Evolutionary conservation across 2,888 invertebrate genomes (phyloP).

Genomic region (Pandemis corylana): DNA sequence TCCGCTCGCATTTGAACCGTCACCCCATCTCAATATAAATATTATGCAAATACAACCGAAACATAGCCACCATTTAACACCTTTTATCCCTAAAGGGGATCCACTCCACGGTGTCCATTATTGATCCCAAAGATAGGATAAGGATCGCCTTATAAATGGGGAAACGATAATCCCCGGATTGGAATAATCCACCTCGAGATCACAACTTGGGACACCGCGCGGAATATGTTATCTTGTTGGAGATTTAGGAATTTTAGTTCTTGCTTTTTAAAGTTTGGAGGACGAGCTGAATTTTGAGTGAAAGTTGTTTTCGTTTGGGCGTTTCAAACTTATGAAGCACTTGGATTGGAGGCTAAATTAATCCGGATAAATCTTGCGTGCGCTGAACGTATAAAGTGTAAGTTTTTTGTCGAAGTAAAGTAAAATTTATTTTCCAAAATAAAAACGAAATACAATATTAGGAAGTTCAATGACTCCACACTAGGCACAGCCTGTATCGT

Average conservation of each 20-base stretch:
- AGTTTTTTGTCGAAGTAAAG: too few species aligned
- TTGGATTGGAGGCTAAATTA: too few species aligned
- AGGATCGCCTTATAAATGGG: slow-evolving; percentile 41
- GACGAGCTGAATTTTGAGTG: slow-evolving; percentile 6
- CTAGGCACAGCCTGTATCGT: too few species aligned
- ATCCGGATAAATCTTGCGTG: too few species aligned
- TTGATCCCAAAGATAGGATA: slow-evolving; percentile 40
- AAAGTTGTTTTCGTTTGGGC: not conserved
- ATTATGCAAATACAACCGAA: slow-evolving; percentile 20
- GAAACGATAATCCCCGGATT: slow-evolving; percentile 39
- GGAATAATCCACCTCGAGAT: slow-evolving; percentile 38
- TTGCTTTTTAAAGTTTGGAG: slow-evolving; percentile 5
- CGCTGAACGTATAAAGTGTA: too few species aligned
- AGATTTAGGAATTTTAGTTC: slow-evolving; percentile 23
- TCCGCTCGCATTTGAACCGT: not conserved
- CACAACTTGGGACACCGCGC: slow-evolving; percentile 29
- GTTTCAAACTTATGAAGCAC: too few species aligned
- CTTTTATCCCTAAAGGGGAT: slow-evolving; percentile 30
- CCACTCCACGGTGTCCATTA: slow-evolving; percentile 26
- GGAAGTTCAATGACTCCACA: too few species aligned
- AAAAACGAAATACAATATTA: too few species aligned
- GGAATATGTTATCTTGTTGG: slow-evolving; percentile 38
- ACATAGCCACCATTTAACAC: slow-evolving; percentile 34
- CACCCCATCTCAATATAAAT: not conserved
- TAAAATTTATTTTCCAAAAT: too few species aligned